These are phyloP conservation scores for Akabosia matsudoensis DNA, from an alignment of 1,140 invertebrate species.

Conservation along the genomic window DNA sequence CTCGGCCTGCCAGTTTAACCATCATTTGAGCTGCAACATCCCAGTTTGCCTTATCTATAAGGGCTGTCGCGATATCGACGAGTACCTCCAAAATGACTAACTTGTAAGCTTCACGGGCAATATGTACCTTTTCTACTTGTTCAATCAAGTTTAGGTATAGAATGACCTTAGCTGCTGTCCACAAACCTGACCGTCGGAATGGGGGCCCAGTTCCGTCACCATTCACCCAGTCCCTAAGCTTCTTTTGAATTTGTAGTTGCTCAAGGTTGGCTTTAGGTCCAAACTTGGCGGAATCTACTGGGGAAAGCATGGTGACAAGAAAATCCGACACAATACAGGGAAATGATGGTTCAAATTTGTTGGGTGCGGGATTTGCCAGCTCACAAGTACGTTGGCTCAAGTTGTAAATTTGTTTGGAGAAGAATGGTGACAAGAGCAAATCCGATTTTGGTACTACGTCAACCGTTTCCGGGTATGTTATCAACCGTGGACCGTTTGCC, in stretches of 20 bases:
- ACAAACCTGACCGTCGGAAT: conserved; percentile 32
- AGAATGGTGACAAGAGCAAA: neutral
- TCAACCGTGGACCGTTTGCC: neutral
- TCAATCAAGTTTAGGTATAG: conserved; percentile 16
- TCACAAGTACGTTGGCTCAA: neutral
- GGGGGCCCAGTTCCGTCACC: neutral
- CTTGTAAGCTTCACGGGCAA: conserved; percentile 20
- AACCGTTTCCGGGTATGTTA: neutral
- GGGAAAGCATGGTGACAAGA: neutral
- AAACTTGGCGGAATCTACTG: neutral
- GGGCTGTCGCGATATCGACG: neutral
- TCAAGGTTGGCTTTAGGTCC: neutral
- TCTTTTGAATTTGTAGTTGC: conserved; percentile 12
- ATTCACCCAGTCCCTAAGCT: conserved; percentile 27
- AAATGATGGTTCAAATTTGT: neutral
- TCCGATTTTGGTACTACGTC: neutral
- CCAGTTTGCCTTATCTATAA: neutral
- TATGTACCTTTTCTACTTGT: neutral
- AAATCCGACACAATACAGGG: neutral
- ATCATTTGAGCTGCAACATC: conserved; percentile 20
- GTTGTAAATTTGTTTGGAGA: neutral
- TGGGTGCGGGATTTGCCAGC: neutral
- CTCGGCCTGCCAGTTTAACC: conserved; percentile 27
- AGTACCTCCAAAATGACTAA: conserved; percentile 19
- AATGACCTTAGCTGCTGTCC: conserved; percentile 32